Evolutionary conservation across 2,113 vertebrate genomes (phyloP).

Genomic region (Perca schrenkii): DNA sequence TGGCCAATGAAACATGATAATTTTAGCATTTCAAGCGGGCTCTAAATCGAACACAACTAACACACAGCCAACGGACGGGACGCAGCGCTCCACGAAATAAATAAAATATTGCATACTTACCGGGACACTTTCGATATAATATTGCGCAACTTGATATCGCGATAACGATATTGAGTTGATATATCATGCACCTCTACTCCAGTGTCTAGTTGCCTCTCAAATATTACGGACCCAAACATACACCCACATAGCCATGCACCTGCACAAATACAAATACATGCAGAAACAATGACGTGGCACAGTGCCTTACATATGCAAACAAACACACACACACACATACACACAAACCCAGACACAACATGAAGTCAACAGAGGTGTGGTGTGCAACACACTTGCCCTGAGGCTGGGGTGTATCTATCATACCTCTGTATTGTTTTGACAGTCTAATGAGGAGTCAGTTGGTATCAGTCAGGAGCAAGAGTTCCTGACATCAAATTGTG

Average conservation of each 20-base stretch:
- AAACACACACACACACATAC: background rate
- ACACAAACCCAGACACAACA: background rate
- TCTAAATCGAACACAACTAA: no score
- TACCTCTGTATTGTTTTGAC: constrained; percentile 47
- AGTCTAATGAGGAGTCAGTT: constrained; percentile 1
- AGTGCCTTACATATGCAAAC: background rate
- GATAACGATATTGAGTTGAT: no score
- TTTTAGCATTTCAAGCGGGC: no score
- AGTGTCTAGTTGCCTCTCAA: constrained; percentile 16
- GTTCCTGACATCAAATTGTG: constrained; percentile 14
- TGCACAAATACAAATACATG: constrained; percentile 22
- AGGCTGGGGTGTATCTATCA: constrained; percentile 40
- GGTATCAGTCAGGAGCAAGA: constrained; percentile 30
- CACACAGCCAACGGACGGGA: no score
- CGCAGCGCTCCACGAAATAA: no score
- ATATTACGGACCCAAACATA: constrained; percentile 12
- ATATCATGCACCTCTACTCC: background rate
- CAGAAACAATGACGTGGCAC: background rate
- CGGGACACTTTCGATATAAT: no score
- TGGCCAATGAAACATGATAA: no score
- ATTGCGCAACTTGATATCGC: no score
- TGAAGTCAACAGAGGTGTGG: no score
- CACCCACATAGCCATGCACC: background rate
- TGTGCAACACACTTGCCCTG: background rate
- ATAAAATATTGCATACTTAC: no score